Conservation (phyloP, 2,797 vertebrate genomes). For the Enteromius anoplus region DNA sequence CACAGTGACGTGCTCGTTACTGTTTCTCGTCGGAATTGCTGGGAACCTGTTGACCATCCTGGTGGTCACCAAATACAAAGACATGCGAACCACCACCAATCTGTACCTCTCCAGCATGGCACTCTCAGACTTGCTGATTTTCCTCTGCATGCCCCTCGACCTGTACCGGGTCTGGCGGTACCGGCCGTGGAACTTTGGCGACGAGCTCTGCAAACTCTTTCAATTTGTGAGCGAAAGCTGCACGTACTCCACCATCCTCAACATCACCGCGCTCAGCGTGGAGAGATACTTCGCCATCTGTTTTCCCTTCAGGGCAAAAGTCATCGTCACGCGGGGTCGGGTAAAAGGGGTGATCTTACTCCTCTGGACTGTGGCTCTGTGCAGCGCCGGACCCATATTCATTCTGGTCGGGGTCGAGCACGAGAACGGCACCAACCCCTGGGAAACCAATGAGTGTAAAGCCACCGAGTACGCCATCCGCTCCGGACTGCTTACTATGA, state of each 20-base stretch:
- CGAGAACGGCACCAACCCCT: conserved; percentile 80
- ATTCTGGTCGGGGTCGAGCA: conserved; percentile 93
- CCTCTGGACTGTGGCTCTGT: conserved; percentile 90
- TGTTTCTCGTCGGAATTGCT: conserved; percentile 87
- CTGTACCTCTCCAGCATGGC: conserved; percentile 98
- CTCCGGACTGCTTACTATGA: conserved; percentile 92
- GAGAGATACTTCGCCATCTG: conserved; percentile 97
- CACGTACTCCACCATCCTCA: conserved; percentile 97
- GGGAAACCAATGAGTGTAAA: conserved; percentile 89
- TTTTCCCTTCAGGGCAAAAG: conserved; percentile 93
- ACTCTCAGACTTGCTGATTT: conserved; percentile 94
- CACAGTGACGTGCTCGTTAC: conserved; percentile 86
- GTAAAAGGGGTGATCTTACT: conserved; percentile 88
- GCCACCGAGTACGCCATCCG: conserved; percentile 92
- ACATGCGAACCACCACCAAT: conserved; percentile 97
- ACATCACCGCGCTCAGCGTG: conserved; percentile 95
- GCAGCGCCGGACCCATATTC: conserved; percentile 93
- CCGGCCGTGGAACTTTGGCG: conserved; percentile 93
- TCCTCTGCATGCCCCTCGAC: conserved; percentile 97
- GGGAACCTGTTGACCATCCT: conserved; percentile 95
- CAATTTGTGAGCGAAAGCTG: conserved; percentile 96
- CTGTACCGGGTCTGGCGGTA: conserved; percentile 96
- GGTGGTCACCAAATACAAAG: conserved; percentile 90
- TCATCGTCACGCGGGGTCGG: conserved; percentile 89
- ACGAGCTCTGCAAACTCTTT: conserved; percentile 94